These are phyloP conservation scores for Nemopilema nomurai DNA, from an alignment of 30 jellyfish, hydroid and myxozoan genomes.

Conservation along the genomic window DNA sequence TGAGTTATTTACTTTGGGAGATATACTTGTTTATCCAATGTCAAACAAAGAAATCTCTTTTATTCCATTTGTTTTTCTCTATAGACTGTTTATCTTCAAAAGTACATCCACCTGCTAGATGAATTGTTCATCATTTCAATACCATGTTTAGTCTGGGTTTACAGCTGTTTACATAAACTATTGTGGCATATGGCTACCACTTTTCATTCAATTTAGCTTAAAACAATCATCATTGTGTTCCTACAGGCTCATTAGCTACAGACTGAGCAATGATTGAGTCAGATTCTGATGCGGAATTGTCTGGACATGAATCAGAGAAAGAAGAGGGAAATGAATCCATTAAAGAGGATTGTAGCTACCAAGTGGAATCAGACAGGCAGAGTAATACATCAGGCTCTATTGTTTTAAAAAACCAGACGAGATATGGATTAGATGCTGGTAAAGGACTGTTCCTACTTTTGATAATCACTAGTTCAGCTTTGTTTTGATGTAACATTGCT, in stretches of 20 bases:
- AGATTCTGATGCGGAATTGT: slow-evolving; percentile 43
- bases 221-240: background rate
- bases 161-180: background rate
- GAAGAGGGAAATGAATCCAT: slow-evolving; percentile 7
- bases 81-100: too few species aligned
- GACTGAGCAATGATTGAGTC: slow-evolving; percentile 50
- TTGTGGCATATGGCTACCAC: too few species aligned
- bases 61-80: too few species aligned
- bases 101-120: too few species aligned
- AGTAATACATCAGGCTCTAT: slow-evolving; percentile 50
- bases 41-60: too few species aligned
- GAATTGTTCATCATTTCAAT: background rate
- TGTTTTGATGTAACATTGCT: too few species aligned
- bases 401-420: slow-evolving; percentile 3
- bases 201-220: too few species aligned
- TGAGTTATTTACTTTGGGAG: too few species aligned
- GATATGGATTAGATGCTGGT: slow-evolving; percentile 17
- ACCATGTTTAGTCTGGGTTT: background rate
- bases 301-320: slow-evolving; percentile 34
- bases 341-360: slow-evolving; percentile 3
- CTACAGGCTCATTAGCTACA: background rate
- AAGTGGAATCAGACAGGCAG: slow-evolving; percentile 14
- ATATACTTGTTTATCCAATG: too few species aligned
- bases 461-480: background rate
- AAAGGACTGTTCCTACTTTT: background rate